phyloP scores from a whole-genome alignment of 2,113 vertebrate genomes.

The Burhinus oedicnemus region DNA sequence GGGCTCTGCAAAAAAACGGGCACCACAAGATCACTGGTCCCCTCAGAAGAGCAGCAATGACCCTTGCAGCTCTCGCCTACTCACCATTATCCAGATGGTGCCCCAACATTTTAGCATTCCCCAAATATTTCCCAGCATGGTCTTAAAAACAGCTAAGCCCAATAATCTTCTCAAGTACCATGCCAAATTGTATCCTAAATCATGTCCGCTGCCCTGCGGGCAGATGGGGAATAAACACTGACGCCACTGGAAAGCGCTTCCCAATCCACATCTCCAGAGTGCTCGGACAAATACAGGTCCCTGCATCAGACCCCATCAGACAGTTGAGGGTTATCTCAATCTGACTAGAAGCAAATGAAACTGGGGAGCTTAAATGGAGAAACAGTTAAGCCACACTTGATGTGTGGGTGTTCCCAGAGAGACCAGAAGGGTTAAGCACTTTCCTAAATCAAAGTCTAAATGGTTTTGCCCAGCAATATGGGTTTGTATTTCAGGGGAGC shows the following conservation, averaged over 20 bases:
- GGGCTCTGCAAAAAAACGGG: not conserved
- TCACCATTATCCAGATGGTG: not conserved
- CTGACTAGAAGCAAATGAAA: not conserved
- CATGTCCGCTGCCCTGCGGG: not conserved
- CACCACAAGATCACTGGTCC: not conserved
- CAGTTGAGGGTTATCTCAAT: not conserved
- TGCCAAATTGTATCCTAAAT: constrained; percentile 5
- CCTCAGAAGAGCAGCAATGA: not conserved
- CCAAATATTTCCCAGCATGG: constrained; percentile 7
- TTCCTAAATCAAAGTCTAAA: not conserved
- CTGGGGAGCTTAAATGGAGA: not conserved
- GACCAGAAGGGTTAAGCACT: not conserved
- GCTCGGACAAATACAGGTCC: not conserved
- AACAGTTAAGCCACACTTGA: not conserved
- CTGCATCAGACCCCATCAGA: not conserved
- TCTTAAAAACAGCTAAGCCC: not conserved
- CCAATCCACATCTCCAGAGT: not conserved
- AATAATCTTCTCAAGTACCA: constrained; percentile 3
- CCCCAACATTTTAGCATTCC: not conserved
- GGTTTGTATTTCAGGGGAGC: not conserved
- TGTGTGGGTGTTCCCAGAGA: not conserved
- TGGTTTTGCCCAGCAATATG: not conserved
- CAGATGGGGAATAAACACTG: not conserved
- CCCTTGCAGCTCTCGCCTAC: not conserved
- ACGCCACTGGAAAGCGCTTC: not conserved